These are phyloP conservation scores for Enoplosus armatus DNA, from an alignment of 2,797 vertebrate genomes.

Conservation along the genomic window DNA sequence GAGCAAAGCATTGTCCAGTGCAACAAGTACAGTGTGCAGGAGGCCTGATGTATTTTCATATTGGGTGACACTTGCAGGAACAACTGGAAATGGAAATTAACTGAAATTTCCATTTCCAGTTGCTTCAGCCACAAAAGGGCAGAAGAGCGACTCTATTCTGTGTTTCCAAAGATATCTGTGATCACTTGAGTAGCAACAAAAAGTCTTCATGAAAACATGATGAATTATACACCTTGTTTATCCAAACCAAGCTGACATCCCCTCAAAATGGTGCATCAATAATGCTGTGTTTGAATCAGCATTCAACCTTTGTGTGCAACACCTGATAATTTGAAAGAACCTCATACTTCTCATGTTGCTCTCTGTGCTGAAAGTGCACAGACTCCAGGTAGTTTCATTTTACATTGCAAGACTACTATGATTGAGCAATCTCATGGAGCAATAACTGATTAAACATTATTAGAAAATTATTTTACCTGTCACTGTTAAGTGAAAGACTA, in stretches of 20 bases:
- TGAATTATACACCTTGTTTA: not conserved
- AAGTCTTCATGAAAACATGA: not conserved
- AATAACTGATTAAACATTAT: not conserved
- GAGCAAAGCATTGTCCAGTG: not conserved
- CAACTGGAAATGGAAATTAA: too few species aligned
- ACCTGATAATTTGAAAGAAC: not conserved
- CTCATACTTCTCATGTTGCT: not conserved
- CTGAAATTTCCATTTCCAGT: too few species aligned
- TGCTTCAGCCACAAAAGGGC: slow-evolving; percentile 19
- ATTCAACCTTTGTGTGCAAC: not conserved
- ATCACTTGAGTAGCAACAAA: not conserved
- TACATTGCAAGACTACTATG: not conserved
- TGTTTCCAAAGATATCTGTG: not conserved
- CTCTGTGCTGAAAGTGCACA: not conserved
- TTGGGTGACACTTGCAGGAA: not conserved
- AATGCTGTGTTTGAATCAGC: not conserved
- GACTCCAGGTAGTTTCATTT: not conserved
- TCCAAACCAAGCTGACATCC: not conserved
- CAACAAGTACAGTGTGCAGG: not conserved
- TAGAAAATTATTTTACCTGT: not conserved
- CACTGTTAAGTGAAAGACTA: not conserved
- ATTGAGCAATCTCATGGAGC: not conserved
- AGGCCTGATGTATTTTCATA: not conserved
- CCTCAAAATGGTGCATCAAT: not conserved
- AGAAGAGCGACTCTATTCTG: not conserved